Evolutionary conservation across 1,140 invertebrate species (phyloP).

Genomic region (Drosophila ambigua): DNA sequence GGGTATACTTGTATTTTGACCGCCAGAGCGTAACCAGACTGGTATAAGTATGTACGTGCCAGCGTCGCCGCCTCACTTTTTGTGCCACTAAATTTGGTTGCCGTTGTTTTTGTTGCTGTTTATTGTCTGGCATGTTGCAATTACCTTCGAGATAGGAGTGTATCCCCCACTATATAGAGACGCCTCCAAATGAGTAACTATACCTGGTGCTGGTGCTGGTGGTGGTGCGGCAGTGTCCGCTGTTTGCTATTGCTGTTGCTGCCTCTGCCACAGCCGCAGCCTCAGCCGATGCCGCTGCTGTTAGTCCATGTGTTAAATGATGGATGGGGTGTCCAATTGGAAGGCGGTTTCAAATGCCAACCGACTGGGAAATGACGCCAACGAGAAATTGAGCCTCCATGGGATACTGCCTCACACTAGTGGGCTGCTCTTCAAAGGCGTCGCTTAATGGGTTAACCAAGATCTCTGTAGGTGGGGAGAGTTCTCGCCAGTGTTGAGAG

Average conservation of each 20-base stretch:
- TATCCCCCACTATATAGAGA: constrained; percentile 23
- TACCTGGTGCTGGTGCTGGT: constrained; percentile 32
- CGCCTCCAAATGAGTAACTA: constrained; percentile 43
- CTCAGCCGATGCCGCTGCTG: constrained; percentile 11
- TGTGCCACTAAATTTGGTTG: constrained; percentile 64
- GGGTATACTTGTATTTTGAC: constrained; percentile 59
- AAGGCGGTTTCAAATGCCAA: constrained; percentile 40
- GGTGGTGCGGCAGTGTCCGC: neutral
- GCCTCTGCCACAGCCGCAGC: neutral
- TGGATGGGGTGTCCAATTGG: constrained; percentile 51
- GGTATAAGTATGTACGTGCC: constrained; percentile 31
- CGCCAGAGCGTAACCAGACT: constrained; percentile 75
- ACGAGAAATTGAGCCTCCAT: constrained; percentile 3
- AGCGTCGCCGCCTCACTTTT: constrained; percentile 34
- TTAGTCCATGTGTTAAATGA: constrained; percentile 56
- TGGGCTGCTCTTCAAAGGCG: too few species aligned
- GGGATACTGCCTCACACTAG: too few species aligned
- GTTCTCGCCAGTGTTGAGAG: too few species aligned
- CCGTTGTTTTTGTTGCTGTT: constrained; percentile 30
- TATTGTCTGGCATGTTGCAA: constrained; percentile 64
- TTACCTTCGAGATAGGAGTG: constrained; percentile 27
- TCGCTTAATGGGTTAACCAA: too few species aligned
- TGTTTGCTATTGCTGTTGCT: too few species aligned
- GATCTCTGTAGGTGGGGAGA: too few species aligned
- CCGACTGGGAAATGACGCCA: constrained; percentile 41